Conservation (phyloP, 2,113 vertebrate genomes). For the Cricetomys ansorgei region DNA sequence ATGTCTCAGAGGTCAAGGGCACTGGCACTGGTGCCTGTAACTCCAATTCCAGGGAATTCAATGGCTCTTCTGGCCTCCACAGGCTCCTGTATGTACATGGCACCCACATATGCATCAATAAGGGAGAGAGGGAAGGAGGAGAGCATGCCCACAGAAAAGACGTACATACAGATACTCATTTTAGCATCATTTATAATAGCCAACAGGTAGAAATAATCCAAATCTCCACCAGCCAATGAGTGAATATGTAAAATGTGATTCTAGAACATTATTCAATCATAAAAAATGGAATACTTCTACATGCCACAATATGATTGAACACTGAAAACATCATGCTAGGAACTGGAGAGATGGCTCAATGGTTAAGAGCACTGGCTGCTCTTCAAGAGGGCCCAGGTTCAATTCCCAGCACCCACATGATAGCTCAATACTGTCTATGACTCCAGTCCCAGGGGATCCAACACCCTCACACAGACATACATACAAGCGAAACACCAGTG, state of each 20-base stretch:
- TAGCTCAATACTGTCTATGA: no score
- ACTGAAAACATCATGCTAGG: background rate
- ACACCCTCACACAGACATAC: no score
- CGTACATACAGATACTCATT: background rate
- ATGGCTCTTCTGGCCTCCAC: background rate
- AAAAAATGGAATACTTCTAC: background rate
- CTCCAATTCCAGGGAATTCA: background rate
- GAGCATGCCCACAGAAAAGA: background rate
- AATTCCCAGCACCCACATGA: no score
- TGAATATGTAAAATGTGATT: background rate
- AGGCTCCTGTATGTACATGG: background rate
- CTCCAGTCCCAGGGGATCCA: no score
- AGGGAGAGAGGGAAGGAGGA: background rate
- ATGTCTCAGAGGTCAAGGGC: background rate
- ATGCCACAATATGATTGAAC: background rate
- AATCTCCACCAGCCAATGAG: background rate
- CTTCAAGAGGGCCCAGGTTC: no score
- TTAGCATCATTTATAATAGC: background rate
- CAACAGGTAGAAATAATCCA: conserved; percentile 26
- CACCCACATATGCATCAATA: background rate
- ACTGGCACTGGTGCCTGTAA: background rate
- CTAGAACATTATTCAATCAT: background rate
- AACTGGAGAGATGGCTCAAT: no score
- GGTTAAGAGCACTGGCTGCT: no score
- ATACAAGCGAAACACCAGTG: no score